A percentile compares a stretch with the other conserved stretches of the same genome.
Evolutionary conservation across 2,797 vertebrate species (phyloP).

Genomic region (Lacerta agilis): DNA sequence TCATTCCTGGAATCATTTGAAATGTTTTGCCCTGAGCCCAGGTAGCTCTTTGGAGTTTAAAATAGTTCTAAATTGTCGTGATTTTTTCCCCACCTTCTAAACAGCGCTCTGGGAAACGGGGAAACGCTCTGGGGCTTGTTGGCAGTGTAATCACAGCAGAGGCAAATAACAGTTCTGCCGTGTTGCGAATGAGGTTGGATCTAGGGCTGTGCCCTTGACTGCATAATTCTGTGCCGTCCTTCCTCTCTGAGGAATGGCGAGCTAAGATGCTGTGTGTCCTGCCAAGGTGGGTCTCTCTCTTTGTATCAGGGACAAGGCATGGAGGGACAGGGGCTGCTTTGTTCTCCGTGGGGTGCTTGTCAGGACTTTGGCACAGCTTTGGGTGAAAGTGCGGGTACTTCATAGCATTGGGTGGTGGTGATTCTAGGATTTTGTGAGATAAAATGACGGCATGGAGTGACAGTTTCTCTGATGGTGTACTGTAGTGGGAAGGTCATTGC

Average conservation of each 20-base stretch:
- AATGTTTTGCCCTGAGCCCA: background rate
- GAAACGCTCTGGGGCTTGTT: too few species aligned
- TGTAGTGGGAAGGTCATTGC: background rate
- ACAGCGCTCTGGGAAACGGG: background rate
- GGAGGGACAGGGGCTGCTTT: background rate
- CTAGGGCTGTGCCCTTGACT: background rate
- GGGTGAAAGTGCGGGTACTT: background rate
- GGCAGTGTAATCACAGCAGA: background rate
- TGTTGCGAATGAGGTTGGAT: too few species aligned
- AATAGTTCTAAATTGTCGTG: background rate
- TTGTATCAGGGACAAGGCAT: background rate
- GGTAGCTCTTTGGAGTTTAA: background rate
- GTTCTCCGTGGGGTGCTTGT: background rate
- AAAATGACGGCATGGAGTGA: background rate
- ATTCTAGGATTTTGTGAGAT: background rate
- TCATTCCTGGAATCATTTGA: background rate
- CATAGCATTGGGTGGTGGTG: background rate
- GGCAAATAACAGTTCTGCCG: background rate
- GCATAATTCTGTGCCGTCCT: background rate
- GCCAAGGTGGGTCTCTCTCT: background rate
- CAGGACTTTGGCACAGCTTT: background rate
- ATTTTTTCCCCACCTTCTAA: background rate
- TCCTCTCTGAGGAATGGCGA: background rate
- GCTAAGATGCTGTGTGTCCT: background rate
- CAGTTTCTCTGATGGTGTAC: background rate